A percentile compares a stretch with the other conserved stretches of the same genome.
These are phyloP conservation scores for Euwallacea fornicatus DNA, from an alignment of 1,140 invertebrate species.

Conservation along the genomic window DNA sequence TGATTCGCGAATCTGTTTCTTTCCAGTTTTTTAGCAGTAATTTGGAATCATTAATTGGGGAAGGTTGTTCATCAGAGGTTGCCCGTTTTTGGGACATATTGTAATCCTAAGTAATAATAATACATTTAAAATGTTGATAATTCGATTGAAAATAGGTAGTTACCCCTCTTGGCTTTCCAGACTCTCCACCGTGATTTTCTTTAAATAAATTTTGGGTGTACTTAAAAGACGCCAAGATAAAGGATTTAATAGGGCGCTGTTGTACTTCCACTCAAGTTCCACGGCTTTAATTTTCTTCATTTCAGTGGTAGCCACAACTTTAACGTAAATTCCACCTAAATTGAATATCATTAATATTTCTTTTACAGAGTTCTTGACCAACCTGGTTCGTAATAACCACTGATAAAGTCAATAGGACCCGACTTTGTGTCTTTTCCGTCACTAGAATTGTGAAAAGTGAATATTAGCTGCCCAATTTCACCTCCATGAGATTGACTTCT, in stretches of 20 bases:
- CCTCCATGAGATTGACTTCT: constrained; percentile 74
- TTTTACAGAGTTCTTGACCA: background rate
- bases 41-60: constrained; percentile 44
- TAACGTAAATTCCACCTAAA: constrained; percentile 58
- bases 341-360: background rate
- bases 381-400: constrained; percentile 68
- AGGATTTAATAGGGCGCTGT: constrained; percentile 76
- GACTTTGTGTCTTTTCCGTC: constrained; percentile 49
- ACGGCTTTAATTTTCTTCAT: constrained; percentile 66
- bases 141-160: constrained; percentile 1
- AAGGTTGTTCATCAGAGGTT: constrained; percentile 55
- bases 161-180: constrained; percentile 66
- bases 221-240: constrained; percentile 78
- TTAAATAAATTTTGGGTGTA: constrained; percentile 69
- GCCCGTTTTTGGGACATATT: constrained; percentile 60
- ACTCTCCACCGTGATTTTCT: constrained; percentile 70
- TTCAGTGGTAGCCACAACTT: constrained; percentile 67
- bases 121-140: constrained; percentile 7
- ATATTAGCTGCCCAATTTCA: constrained; percentile 71
- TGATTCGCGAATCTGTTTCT: no score
- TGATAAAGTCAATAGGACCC: constrained; percentile 42
- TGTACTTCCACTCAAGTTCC: constrained; percentile 75
- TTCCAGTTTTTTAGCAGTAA: constrained; percentile 40
- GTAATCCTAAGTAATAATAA: constrained; percentile 57
- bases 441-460: constrained; percentile 65